Conservation (phyloP, 2,113 vertebrate genomes). For the Xiphophorus maculatus region DNA sequence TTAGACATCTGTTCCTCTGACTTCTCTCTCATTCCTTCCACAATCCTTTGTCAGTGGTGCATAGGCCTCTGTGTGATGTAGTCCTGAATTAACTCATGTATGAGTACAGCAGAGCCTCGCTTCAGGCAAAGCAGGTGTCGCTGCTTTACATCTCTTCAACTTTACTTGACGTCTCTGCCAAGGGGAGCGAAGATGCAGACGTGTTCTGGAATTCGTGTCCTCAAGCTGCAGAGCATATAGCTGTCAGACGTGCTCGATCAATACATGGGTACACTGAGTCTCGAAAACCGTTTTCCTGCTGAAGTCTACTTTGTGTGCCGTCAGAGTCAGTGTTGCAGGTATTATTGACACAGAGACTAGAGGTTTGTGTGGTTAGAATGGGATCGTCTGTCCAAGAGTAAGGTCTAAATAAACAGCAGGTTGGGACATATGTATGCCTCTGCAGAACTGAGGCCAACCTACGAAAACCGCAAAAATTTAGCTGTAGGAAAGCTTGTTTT, state of each 20-base stretch:
- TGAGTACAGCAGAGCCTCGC: background rate
- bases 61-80: background rate
- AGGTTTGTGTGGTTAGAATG: slow-evolving; percentile 49
- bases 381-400: slow-evolving; percentile 43
- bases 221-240: background rate
- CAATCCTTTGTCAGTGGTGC: slow-evolving; percentile 13
- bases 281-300: slow-evolving; percentile 38
- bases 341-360: slow-evolving; percentile 64
- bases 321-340: slow-evolving; percentile 40
- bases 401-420: slow-evolving; percentile 68
- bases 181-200: slow-evolving; percentile 11
- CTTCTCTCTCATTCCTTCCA: slow-evolving; percentile 7
- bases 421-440: slow-evolving; percentile 59
- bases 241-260: slow-evolving; percentile 6
- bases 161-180: slow-evolving; percentile 6
- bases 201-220: slow-evolving; percentile 35
- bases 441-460: slow-evolving; percentile 47
- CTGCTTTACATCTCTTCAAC: slow-evolving; percentile 15
- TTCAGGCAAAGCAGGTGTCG: slow-evolving; percentile 48
- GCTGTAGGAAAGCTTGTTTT: background rate
- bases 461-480: slow-evolving; percentile 28
- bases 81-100: slow-evolving; percentile 23
- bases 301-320: slow-evolving; percentile 35
- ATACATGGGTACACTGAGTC: background rate
- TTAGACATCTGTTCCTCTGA: slow-evolving; percentile 8